Evolutionary conservation across 2,888 invertebrate species (phyloP).

Genomic region (Anagyrus pseudococci): DNA sequence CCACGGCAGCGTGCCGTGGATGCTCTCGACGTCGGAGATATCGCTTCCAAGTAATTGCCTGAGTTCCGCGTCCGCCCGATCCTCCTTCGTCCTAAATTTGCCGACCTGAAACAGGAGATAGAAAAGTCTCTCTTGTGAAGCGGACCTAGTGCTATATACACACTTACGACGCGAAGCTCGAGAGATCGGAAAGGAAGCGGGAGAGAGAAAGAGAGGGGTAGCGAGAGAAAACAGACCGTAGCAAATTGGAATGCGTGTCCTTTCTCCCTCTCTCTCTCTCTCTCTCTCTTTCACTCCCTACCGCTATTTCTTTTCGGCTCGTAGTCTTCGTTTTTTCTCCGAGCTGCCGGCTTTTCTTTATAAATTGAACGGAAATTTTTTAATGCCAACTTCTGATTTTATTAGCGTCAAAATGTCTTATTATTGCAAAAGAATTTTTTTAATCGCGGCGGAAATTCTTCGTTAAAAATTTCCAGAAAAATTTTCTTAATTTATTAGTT

Average conservation of each 20-base stretch:
- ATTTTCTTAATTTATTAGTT: too few species aligned
- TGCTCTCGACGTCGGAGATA: constrained; percentile 69
- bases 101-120: constrained; percentile 66
- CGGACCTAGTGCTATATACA: too few species aligned
- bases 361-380: neutral
- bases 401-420: too few species aligned
- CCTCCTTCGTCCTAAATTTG: constrained; percentile 80
- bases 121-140: constrained; percentile 15
- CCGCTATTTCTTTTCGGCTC: too few species aligned
- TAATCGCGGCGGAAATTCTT: too few species aligned
- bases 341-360: neutral
- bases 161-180: constrained; percentile 11
- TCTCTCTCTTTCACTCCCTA: too few species aligned
- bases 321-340: neutral
- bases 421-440: too few species aligned
- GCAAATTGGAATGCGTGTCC: constrained; percentile 22
- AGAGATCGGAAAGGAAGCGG: constrained; percentile 18
- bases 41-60: constrained; percentile 75
- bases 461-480: too few species aligned
- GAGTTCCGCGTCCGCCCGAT: constrained; percentile 79
- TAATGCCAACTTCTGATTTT: too few species aligned
- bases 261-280: neutral
- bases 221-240: neutral
- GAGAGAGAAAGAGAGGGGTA: neutral
- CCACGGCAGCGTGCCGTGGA: constrained; percentile 70